Evolutionary conservation across 2,113 vertebrate genomes (phyloP), one percentile per base, ranked within the genome.

Genomic region (Cyrtonyx montezumae): DNA sequence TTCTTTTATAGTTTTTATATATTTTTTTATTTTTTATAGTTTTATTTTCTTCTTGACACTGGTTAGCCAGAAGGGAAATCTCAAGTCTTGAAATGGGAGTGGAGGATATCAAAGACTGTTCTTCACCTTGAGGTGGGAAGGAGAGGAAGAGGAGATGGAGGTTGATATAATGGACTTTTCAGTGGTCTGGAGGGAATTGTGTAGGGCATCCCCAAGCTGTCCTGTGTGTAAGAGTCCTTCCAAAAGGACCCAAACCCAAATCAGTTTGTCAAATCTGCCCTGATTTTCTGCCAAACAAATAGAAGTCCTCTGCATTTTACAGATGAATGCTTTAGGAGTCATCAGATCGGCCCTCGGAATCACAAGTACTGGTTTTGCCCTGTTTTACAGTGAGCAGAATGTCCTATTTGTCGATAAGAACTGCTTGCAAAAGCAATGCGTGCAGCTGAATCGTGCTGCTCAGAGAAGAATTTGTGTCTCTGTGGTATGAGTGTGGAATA

Each of bases 381-480:
- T 51, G 42, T 70, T 70, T 89, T 51, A 18, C 9, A 25, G 34
- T 16, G 37, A 87, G 59, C 51, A 78, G 68, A 45, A 79, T 7
- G 36, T 87, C 22, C 21, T 78, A 0, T 71, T 79, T 89, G 66
- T 58, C 62, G 19, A 21, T 0, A 1, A 4, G 48, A 51, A 36
- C 12, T 78, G 1, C 8, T 7, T 34, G 43, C 53, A 80, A 26
- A 70, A 79, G 42, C 51, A 61, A 3, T 66, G 12, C 1, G 3
- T 30, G 14, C 18, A 93, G 48, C 62, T 74, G 45, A 76, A 82
- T 76, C n/a, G 21, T 79, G n/a, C 30, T 89, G 49, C 58, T 48
- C 46, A 10, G 49, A 43, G 37, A 56, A 45, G 13, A 55, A 53
- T 62, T 71, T 66, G 28, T 70, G 59, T 13, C 76, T 84, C 17